These are phyloP conservation scores for Colaptes auratus DNA, from an alignment of 2,113 vertebrate genomes.

Conservation along the genomic window DNA sequence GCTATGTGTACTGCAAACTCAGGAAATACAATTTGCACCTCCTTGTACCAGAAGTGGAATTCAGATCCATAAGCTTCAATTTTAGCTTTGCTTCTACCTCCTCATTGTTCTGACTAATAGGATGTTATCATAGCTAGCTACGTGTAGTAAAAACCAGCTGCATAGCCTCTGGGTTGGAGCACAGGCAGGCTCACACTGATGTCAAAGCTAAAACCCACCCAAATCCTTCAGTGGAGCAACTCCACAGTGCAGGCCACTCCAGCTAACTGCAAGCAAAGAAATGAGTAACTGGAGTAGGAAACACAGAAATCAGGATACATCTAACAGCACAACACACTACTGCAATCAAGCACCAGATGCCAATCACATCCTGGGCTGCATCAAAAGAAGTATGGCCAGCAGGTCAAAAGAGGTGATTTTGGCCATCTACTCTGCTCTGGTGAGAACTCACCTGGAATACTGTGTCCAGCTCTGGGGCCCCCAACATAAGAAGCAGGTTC, in stretches of 20 bases:
- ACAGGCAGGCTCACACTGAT: background rate
- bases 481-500: too few species aligned
- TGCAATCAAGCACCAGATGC: background rate
- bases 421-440: too few species aligned
- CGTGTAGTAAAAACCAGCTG: background rate
- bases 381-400: too few species aligned
- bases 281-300: background rate
- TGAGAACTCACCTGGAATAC: too few species aligned
- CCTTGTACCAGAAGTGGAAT: background rate
- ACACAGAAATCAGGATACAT: background rate
- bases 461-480: too few species aligned
- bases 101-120: conserved; percentile 54
- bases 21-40: conserved; percentile 51
- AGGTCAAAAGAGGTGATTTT: too few species aligned
- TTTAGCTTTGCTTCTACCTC: conserved; percentile 36
- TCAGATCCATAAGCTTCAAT: conserved; percentile 47
- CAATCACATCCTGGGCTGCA: too few species aligned
- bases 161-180: background rate
- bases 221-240: background rate
- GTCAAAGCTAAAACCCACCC: background rate
- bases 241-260: background rate
- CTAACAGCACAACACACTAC: background rate
- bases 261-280: background rate
- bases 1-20: background rate
- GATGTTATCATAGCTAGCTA: background rate